Evolutionary conservation across 2,113 vertebrate genomes (phyloP), one percentile per base, ranked within the genome.

Genomic region (Trematocara unimaculatum): DNA sequence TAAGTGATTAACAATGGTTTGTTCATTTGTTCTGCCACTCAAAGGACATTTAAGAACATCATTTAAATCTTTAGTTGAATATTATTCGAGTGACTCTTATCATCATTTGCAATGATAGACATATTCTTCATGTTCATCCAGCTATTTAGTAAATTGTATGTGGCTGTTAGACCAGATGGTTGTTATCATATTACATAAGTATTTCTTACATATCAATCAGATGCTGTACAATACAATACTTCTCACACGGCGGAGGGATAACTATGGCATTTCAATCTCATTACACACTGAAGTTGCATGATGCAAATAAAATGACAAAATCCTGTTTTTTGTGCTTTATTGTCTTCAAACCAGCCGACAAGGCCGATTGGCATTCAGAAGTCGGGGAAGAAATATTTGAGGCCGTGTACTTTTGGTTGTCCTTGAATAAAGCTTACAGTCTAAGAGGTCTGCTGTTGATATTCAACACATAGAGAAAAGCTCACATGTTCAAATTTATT

Each of bases 211-310:
- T 38, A 64, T 64, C 31, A 64, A n/a, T 64, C 60, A 64, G 60
- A 12, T 5, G 17, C 60, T 38, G 31, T 38, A 64, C 60, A 38
- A 4, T 38, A 38, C 60, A 64, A 38, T 64, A 0, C 6, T n/a
- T 3, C 31, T 64, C 10, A 5, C 17, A 64, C 1, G 0, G 0
- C 10, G 10, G 10, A 64, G 60, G 60, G 31, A 38, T 64, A 64
- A 38, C 17, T n/a, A 64, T 38, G 31, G 60, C 31, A 12, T 64
- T 64, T 64, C 60, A 64, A 12, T 64, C 31, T 64, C 3, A 12
- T 64, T 64, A 38, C 17, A n/a, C 31, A 64, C 10, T 1, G 31
- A 64, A 38, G 60, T 33, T 38, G 31, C 60, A 38, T 64, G 60
- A 64, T 64, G 60, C 31, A 64, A 38, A 64, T 64, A 38, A 64